phyloP scores from a whole-genome alignment of 2,797 vertebrate species.

The Hydrolagus colliei region DNA sequence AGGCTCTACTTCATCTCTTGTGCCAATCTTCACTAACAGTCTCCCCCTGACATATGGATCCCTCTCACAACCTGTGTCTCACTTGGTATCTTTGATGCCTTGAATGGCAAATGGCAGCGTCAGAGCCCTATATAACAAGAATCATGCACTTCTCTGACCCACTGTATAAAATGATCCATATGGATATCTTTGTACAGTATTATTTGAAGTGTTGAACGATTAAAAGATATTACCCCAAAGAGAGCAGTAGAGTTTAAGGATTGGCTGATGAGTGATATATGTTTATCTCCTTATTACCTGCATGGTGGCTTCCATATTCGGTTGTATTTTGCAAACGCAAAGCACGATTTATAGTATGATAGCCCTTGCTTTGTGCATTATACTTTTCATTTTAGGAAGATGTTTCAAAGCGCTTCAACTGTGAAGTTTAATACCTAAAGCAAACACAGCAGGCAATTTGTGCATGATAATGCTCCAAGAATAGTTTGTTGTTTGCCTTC shows the following conservation, averaged over 20 bases:
- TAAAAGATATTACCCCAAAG: not conserved
- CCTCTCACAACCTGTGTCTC: not conserved
- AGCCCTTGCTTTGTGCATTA: too few species aligned
- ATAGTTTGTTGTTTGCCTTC: too few species aligned
- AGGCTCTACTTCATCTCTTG: not conserved
- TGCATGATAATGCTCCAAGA: too few species aligned
- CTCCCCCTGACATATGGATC: not conserved
- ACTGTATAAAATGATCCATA: not conserved
- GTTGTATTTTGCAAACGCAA: not conserved
- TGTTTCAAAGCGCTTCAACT: too few species aligned
- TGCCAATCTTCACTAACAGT: not conserved
- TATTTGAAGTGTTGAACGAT: not conserved
- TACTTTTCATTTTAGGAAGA: too few species aligned
- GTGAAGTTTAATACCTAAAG: too few species aligned
- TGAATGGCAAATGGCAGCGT: not conserved
- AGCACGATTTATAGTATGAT: too few species aligned
- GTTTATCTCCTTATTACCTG: not conserved
- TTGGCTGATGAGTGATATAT: not conserved
- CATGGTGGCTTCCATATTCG: not conserved
- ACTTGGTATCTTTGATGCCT: not conserved
- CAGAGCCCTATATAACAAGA: not conserved
- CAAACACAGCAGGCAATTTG: too few species aligned
- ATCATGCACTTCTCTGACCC: not conserved
- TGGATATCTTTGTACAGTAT: not conserved
- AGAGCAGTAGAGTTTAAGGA: not conserved